A percentile compares a stretch with the other conserved stretches of the same genome.
These are phyloP conservation scores for Aplysia californica DNA, from an alignment of 1,140 invertebrate species.

Conservation along the genomic window DNA sequence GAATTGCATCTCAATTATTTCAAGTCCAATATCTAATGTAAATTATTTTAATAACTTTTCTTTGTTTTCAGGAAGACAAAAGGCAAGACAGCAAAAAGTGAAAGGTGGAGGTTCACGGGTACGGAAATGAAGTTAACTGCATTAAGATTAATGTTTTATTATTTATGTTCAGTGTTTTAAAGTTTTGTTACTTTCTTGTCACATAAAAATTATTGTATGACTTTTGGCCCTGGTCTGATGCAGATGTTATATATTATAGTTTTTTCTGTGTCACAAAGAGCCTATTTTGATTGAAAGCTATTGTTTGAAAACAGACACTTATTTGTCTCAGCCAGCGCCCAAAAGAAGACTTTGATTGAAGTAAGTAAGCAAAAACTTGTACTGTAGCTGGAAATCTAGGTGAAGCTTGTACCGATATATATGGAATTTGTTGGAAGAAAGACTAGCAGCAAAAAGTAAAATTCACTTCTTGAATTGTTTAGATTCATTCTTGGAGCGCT, in stretches of 20 bases:
- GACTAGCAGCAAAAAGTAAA: no score
- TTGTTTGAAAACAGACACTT: background rate
- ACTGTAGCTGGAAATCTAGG: no score
- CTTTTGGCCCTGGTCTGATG: background rate
- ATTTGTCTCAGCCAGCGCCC: no score
- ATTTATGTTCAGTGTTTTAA: background rate
- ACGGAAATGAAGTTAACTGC: background rate
- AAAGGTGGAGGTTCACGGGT: slow-evolving; percentile 16
- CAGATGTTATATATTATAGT: background rate
- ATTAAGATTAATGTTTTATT: background rate
- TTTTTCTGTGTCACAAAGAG: background rate
- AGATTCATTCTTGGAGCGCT: no score
- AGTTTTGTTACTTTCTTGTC: background rate
- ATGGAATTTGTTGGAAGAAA: no score
- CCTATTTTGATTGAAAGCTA: background rate
- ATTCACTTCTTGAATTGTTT: no score
- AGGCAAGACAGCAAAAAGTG: slow-evolving; percentile 26
- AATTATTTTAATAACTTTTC: background rate
- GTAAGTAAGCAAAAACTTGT: no score
- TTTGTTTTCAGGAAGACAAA: slow-evolving; percentile 31
- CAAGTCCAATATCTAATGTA: no score
- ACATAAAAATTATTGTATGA: background rate
- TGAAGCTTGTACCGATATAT: no score
- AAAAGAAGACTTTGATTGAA: no score
- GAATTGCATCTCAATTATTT: no score